Conservation (phyloP, 2,888 invertebrate genomes). For the Scelioninae gen. 2 region DNA sequence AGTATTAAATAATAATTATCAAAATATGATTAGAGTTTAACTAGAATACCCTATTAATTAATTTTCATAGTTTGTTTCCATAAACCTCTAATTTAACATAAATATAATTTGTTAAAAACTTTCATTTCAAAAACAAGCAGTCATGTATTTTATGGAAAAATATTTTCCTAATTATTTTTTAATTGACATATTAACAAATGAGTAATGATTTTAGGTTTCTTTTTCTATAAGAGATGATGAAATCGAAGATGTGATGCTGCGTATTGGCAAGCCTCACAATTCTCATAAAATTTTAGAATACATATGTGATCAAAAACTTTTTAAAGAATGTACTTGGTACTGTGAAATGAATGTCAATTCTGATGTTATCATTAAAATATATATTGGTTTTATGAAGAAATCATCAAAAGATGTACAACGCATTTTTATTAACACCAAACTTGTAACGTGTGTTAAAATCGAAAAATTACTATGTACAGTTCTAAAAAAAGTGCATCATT, state of each 20-base stretch:
- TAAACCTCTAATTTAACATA: no score
- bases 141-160: no score
- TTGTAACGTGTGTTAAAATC: slow-evolving; percentile 58
- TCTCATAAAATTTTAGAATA: slow-evolving; percentile 62
- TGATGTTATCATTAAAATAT: slow-evolving; percentile 57
- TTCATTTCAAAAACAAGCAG: no score
- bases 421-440: slow-evolving; percentile 65
- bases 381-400: slow-evolving; percentile 61
- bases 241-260: slow-evolving; percentile 77
- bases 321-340: slow-evolving; percentile 51
- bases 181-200: neutral
- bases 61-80: no score
- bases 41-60: no score
- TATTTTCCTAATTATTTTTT: no score
- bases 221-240: slow-evolving; percentile 83
- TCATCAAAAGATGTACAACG: slow-evolving; percentile 42
- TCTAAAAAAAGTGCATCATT: slow-evolving; percentile 32
- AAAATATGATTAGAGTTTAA: no score
- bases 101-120: no score
- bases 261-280: slow-evolving; percentile 64
- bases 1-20: no score
- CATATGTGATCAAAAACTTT: slow-evolving; percentile 56
- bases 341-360: slow-evolving; percentile 40
- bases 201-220: slow-evolving; percentile 74
- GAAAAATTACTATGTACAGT: slow-evolving; percentile 49